Conservation (phyloP, 1,140 invertebrate species). For the Plodia interpunctella region DNA sequence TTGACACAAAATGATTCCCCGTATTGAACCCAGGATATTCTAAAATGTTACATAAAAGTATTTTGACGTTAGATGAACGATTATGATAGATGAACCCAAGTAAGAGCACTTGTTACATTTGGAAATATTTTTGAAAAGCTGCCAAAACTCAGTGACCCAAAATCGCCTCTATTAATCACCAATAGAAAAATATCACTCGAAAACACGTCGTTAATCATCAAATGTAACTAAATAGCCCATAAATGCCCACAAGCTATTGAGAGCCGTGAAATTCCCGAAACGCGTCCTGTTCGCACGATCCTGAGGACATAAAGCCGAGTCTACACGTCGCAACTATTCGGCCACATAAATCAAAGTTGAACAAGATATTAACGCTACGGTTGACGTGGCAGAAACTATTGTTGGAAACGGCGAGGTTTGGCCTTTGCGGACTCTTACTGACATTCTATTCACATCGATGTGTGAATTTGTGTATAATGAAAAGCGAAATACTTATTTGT, state of each 20-base stretch:
- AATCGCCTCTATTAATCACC: neutral
- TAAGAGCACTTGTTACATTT: neutral
- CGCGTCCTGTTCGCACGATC: slow-evolving; percentile 48
- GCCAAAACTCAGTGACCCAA: neutral
- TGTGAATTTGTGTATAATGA: neutral
- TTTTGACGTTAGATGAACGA: too few relatives aligned
- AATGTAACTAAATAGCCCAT: slow-evolving; percentile 52
- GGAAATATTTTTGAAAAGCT: neutral
- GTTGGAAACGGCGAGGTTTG: slow-evolving; percentile 33
- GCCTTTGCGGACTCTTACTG: slow-evolving; percentile 32
- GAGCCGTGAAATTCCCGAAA: slow-evolving; percentile 51
- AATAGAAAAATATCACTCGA: slow-evolving; percentile 10
- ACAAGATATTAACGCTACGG: slow-evolving; percentile 60
- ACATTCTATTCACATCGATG: neutral
- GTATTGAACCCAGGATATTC: too few relatives aligned
- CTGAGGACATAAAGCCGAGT: slow-evolving; percentile 20
- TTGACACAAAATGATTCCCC: too few relatives aligned
- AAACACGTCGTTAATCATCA: slow-evolving; percentile 55
- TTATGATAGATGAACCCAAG: too few relatives aligned
- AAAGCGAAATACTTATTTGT: neutral
- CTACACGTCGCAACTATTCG: slow-evolving; percentile 30
- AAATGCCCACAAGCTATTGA: slow-evolving; percentile 63
- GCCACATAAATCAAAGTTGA: slow-evolving; percentile 63
- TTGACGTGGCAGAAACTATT: slow-evolving; percentile 58
- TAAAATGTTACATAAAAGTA: too few relatives aligned